Conservation (phyloP, 1,140 invertebrate species). For the Sitobion miscanthi region DNA sequence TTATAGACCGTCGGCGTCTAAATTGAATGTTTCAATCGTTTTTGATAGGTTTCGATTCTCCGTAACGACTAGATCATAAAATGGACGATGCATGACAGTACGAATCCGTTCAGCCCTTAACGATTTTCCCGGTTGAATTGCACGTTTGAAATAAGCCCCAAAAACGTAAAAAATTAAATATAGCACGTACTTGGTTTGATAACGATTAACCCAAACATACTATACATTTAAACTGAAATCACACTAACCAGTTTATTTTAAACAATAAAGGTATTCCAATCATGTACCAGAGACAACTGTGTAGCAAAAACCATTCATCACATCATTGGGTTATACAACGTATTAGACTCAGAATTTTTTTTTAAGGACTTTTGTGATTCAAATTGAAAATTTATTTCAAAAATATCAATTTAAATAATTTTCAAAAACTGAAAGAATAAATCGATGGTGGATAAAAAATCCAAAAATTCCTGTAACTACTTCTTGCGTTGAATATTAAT, state of each 20-base stretch:
- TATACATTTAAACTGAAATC: background rate
- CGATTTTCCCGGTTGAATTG: background rate
- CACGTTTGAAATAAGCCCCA: background rate
- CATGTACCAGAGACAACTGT: background rate
- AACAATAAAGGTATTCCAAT: background rate
- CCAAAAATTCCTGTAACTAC: background rate
- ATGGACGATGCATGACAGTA: background rate
- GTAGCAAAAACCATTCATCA: background rate
- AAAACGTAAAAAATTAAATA: background rate
- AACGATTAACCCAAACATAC: background rate
- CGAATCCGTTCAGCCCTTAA: background rate
- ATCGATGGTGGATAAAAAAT: background rate
- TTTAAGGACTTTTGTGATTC: background rate
- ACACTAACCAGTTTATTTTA: background rate
- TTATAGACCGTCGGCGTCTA: background rate
- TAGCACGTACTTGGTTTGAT: background rate
- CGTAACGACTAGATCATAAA: background rate
- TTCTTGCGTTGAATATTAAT: background rate
- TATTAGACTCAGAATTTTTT: background rate
- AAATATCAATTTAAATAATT: background rate
- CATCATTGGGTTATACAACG: background rate
- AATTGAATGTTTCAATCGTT: background rate
- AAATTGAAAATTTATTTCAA: background rate
- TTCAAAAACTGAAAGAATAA: background rate
- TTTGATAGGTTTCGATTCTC: background rate